These are phyloP conservation scores for Tetrax tetrax DNA, from an alignment of 2,113 vertebrate species.

Conservation along the genomic window DNA sequence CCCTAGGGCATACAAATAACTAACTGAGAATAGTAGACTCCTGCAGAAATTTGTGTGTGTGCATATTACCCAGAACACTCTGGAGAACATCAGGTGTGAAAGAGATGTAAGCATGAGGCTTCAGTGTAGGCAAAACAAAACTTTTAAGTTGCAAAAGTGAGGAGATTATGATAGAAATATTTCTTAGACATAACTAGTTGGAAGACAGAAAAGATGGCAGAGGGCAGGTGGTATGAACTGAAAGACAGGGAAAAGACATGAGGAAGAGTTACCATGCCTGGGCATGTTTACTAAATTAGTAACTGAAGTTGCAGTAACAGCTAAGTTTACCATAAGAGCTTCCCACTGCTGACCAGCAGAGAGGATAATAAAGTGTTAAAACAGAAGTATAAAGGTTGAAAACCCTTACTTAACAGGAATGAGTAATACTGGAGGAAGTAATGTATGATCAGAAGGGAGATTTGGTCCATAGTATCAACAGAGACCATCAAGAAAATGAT, in stretches of 20 bases:
- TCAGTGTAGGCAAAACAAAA: background rate
- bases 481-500: background rate
- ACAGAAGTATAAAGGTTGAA: background rate
- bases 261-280: background rate
- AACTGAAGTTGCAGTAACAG: background rate
- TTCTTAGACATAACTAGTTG: background rate
- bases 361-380: background rate
- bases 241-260: background rate
- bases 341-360: background rate
- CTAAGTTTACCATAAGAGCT: background rate
- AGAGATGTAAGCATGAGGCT: background rate
- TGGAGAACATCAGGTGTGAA: background rate
- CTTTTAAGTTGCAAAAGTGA: background rate
- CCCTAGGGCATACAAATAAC: background rate
- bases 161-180: background rate
- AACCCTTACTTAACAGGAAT: background rate
- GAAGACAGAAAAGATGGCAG: background rate
- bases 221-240: background rate
- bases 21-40: background rate
- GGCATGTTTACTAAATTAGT: background rate
- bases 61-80: background rate
- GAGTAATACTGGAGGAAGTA: background rate
- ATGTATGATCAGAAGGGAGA: background rate
- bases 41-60: background rate
- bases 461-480: background rate